Evolutionary conservation across 2,888 invertebrate genomes (phyloP).

Genomic region (Agriopis aurantiaria): DNA sequence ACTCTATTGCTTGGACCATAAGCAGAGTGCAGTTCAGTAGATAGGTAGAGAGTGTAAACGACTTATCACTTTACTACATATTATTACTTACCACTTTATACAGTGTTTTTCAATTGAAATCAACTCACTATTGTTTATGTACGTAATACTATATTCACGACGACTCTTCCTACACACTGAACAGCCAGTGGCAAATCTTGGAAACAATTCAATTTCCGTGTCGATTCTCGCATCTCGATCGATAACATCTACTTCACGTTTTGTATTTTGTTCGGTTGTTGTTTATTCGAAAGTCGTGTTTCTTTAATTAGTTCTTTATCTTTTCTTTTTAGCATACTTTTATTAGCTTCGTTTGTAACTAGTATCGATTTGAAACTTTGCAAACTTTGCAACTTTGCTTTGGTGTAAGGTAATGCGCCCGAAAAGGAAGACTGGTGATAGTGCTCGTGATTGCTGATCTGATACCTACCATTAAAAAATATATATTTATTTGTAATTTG

Average conservation of each 20-base stretch:
- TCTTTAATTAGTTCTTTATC: slow-evolving; percentile 27
- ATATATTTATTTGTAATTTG: no score
- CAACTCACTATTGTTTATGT: background rate
- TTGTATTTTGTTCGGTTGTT: slow-evolving; percentile 1
- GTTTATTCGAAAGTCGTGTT: slow-evolving; percentile 31
- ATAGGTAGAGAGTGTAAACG: background rate
- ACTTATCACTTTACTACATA: background rate
- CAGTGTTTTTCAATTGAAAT: background rate
- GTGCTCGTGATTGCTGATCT: no score
- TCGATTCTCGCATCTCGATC: slow-evolving; percentile 17
- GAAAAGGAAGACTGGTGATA: no score
- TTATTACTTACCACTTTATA: background rate
- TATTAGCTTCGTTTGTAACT: background rate
- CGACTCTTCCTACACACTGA: background rate
- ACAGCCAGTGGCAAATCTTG: slow-evolving; percentile 9
- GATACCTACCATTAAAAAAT: no score
- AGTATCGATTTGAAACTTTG: no score
- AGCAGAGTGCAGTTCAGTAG: no score
- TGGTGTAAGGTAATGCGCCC: no score
- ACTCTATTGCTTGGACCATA: no score
- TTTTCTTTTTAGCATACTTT: background rate
- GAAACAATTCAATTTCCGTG: slow-evolving; percentile 26
- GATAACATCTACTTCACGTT: slow-evolving; percentile 26
- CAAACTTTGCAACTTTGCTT: no score
- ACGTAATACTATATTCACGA: background rate